Percentiles rank a stretch among this genome's conserved stretches.
phyloP scores from a whole-genome alignment of 2,113 vertebrate genomes.

The Halichoeres trimaculatus region DNA sequence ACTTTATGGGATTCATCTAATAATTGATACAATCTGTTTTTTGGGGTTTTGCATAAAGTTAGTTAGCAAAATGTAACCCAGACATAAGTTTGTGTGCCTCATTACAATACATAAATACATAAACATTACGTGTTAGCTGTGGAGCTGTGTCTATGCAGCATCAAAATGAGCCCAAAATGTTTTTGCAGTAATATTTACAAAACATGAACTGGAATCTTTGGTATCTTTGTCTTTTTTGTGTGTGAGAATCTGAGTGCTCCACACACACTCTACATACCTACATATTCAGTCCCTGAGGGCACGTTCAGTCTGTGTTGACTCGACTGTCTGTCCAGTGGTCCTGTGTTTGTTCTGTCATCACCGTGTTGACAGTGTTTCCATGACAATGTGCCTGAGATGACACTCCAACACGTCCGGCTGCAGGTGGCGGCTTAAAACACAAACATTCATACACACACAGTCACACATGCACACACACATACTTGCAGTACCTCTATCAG shows the following conservation, averaged over 20 bases:
- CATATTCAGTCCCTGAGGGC: constrained; percentile 22
- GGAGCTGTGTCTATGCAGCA: too few species aligned
- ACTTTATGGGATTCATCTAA: not conserved
- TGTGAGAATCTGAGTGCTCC: not conserved
- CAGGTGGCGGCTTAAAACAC: constrained; percentile 46
- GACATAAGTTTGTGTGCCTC: too few species aligned
- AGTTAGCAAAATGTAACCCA: not conserved
- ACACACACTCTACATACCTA: not conserved
- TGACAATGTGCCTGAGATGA: constrained; percentile 24
- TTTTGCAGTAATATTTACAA: too few species aligned
- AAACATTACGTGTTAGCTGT: too few species aligned
- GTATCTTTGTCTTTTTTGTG: too few species aligned
- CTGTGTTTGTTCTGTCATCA: constrained; percentile 71
- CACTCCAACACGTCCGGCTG: constrained; percentile 19
- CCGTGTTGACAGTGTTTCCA: constrained; percentile 40
- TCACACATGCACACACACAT: constrained; percentile 16
- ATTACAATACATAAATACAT: too few species aligned
- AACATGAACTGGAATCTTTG: too few species aligned
- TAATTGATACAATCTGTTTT: not conserved
- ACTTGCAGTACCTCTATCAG: constrained; percentile 62
- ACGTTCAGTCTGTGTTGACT: constrained; percentile 52
- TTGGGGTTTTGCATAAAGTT: not conserved
- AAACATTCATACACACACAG: constrained; percentile 12
- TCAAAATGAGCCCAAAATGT: too few species aligned
- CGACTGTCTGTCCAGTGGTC: constrained; percentile 28